Base-by-base conservation (phyloP, 2,888 invertebrate species). In the Electrophaes corylata region DNA sequence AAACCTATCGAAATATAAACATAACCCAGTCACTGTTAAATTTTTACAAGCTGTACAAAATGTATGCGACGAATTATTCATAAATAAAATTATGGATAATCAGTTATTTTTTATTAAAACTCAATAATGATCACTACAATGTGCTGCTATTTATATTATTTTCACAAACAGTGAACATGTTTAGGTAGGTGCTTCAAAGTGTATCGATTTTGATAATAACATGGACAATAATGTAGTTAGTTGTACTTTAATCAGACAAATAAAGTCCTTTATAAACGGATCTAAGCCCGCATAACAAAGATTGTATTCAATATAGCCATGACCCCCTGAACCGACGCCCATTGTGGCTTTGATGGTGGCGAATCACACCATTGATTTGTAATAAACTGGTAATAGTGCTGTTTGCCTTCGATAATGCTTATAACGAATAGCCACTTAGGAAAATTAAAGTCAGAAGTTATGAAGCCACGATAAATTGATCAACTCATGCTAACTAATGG, bases 271-370 rank as follows among this genome's bases (percentile, higher is more conserved):
- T 56, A 62, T 57, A 49, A 53, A 57, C 53, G 57, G 33, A 68
- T 62, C 65, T 56, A 55, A 54, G 65, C 89, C 89, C 89, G 88
- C 88, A 89, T 88, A 79, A 76, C 65, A 69, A 64, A 70, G 47
- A 84, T 81, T 67, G 75, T 73, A 80, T 80, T 78, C 79, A 86
- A 88, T 88, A 23, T 5, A 83, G 75, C 73, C 78, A 71, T 78
- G 83, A 84, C 84, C 84, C 77, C 78, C 62, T 64, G 73, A 72
- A 76, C 78, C 78, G 72, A 64, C 58, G 58, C 58, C 79, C 65
- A 84, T 87, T 88, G 84, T 86, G 60, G 65, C 54, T 61, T 70
- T 68, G 79, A 78, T 78, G 73, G 76, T 74, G 73, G 78, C 77
- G 79, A 84, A 87, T 87, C 83, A 76, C 73, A 76, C 59, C 59